Evolutionary conservation across 2,797 vertebrate genomes (phyloP), one percentile per base, ranked within the genome.

Genomic region (Rhadinocentrus ornatus): DNA sequence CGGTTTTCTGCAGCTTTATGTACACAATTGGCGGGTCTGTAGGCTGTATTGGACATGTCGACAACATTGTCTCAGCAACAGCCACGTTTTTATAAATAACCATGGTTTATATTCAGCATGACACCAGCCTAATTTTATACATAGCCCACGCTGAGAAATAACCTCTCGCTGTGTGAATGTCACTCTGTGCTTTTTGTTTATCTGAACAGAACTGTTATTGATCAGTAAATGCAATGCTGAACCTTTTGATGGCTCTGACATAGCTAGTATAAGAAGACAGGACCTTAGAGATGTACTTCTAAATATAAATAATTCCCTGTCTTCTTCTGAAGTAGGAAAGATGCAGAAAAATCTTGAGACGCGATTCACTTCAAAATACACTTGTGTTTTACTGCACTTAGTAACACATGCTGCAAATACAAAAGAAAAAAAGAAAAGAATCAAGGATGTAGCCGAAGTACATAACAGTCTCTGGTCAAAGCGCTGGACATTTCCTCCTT

Each of bases 81-180:
- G 77, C 81, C 80, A 78, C 22, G 46, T 87, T 85, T 83, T 83
- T 93, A 93, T 90, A 93, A 93, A 93, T 92, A 94, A 90, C 58
- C 75, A 50, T 71, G 55, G 87, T 91, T 92, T 94, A 89, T 90
- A 90, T 91, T 90, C 86, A 89, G 86, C 90, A 22, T 90, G 90
- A 87, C 90, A 84, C 86, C 84, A 77, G 77, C 73, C 91, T 94
- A 92, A 93, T 88, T 92, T 91, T 92, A 90, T 77, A 88, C 87
- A 73, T 44, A 70, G 64, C 70, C 73, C 80, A 80, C 65, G 60
- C 66, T 79, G 71, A 87, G 65, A 81, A 86, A 88, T 59, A 85
- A 80, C 75, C 81, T 55, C 69, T 6, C 59, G 66, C 35, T 44
- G 66, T 61, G 87, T 80, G 75, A 90, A 86, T 80, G 62, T 52